These are phyloP conservation scores for Brenthis daphne DNA, from an alignment of 2,888 invertebrate genomes.

Conservation along the genomic window DNA sequence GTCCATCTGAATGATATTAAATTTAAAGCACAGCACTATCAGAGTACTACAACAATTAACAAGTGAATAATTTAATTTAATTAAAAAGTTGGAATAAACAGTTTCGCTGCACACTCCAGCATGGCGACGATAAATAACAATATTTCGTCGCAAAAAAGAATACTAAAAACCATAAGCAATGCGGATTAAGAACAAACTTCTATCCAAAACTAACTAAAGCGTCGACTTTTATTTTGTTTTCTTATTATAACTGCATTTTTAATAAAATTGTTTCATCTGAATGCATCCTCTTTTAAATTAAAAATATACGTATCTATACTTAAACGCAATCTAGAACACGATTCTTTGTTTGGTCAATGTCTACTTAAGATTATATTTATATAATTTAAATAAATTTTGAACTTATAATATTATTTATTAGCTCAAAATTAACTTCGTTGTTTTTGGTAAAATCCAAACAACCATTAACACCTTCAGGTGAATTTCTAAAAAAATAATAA, in stretches of 20 bases:
- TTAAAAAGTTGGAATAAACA: conserved; percentile 66
- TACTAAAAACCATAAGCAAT: conserved; percentile 28
- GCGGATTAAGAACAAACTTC: conserved; percentile 26
- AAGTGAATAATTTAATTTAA: conserved; percentile 75
- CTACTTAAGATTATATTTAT: too few species aligned
- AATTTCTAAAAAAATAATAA: too few species aligned
- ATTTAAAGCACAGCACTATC: conserved; percentile 37
- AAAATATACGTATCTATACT: neutral
- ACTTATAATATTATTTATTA: too few species aligned
- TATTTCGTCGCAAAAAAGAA: conserved; percentile 54
- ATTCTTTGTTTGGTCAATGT: too few species aligned
- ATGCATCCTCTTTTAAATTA: neutral
- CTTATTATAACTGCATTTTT: neutral
- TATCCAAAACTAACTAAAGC: neutral
- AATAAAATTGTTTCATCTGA: neutral
- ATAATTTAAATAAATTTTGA: too few species aligned
- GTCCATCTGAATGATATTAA: conserved; percentile 29
- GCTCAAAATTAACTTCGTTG: too few species aligned
- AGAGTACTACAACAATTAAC: conserved; percentile 56
- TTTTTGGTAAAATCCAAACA: too few species aligned
- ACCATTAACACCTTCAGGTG: too few species aligned
- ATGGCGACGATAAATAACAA: conserved; percentile 72
- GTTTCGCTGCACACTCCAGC: conserved; percentile 49
- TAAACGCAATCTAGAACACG: neutral
- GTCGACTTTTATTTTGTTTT: neutral